Evolutionary conservation across 2,113 vertebrate species (phyloP).

Genomic region (Boleophthalmus pectinirostris): DNA sequence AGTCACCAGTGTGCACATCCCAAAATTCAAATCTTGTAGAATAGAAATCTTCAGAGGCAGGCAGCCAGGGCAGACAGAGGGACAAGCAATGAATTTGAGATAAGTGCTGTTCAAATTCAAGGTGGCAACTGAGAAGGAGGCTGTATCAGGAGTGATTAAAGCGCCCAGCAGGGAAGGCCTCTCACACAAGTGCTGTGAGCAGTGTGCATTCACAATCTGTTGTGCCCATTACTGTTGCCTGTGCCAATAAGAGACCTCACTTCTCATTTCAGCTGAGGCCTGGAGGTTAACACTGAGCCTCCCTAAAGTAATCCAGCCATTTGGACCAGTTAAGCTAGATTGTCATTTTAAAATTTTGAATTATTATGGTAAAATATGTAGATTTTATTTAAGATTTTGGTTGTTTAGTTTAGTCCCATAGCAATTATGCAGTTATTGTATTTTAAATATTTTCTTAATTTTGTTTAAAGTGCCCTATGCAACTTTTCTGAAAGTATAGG

Average conservation of each 20-base stretch:
- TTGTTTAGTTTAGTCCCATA: not conserved
- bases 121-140: conserved; percentile 64
- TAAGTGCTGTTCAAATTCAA: conserved; percentile 68
- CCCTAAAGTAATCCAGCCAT: not conserved
- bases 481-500: no score
- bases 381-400: not conserved
- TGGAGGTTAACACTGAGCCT: not conserved
- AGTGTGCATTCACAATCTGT: conserved; percentile 47
- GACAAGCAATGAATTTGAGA: conserved; percentile 71
- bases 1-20: conserved; percentile 40
- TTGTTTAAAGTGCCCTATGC: no score
- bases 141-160: conserved; percentile 73
- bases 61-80: conserved; percentile 59
- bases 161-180: conserved; percentile 52
- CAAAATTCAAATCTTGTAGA: conserved; percentile 58
- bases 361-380: not conserved
- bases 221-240: conserved; percentile 30
- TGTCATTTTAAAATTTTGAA: not conserved
- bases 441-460: no score
- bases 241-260: conserved; percentile 7
- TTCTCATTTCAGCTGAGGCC: not conserved
- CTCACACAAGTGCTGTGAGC: conserved; percentile 47
- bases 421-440: no score
- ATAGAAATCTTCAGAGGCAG: conserved; percentile 58
- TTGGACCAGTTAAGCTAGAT: not conserved